Evolutionary conservation across 1,140 invertebrate species (phyloP), one percentile per base, ranked within the genome.

Genomic region (Heliconius congener): DNA sequence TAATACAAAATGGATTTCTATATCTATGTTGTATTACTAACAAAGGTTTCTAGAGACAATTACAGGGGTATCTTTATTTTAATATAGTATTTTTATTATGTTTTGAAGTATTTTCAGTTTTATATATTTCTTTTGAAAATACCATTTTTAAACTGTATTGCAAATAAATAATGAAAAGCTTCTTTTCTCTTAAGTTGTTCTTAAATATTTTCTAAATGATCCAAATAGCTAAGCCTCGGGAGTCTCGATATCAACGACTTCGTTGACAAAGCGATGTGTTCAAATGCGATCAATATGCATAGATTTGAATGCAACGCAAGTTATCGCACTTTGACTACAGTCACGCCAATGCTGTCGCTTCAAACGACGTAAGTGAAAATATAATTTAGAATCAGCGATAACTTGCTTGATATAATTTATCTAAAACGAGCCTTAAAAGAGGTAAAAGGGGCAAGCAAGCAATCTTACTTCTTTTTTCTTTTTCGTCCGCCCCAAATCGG

Each of bases 381-480:
- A 77, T 55, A 89, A 90, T 93, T 93, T 92, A 79, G 88, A 84
- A 87, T 79, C 86, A 89, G 92, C 93, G 92, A 94, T 94, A 94
- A 93, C 93, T 94, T 93, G 92, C 86, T 91, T 52, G 2, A 73
- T 82, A 85, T 86, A 82, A 87, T 87, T 87, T 84, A 76, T 90
- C 90, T 93, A 93, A 90, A 93, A 94, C 88, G 92, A 94, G 93
- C 90, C 86, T 87, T 93, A 93, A 93, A 92, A 78, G 88, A 93
- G 88, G 91, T 93, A 93, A 90, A 93, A 94, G 91, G 93, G 92
- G 92, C 92, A 94, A 94, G 90, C 93, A 94, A 94, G 91, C 94
- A 95, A 93, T 97, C 97, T 98, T 98, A 98, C 97, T 98, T 98
- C 97, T 98, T 98, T 98, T 97, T 98, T 98, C 97, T 98, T 98